These are phyloP conservation scores for Mnemiopsis leidyi DNA, from an alignment of 37 sponge, comb jelly and placozoan species.

Conservation along the genomic window DNA sequence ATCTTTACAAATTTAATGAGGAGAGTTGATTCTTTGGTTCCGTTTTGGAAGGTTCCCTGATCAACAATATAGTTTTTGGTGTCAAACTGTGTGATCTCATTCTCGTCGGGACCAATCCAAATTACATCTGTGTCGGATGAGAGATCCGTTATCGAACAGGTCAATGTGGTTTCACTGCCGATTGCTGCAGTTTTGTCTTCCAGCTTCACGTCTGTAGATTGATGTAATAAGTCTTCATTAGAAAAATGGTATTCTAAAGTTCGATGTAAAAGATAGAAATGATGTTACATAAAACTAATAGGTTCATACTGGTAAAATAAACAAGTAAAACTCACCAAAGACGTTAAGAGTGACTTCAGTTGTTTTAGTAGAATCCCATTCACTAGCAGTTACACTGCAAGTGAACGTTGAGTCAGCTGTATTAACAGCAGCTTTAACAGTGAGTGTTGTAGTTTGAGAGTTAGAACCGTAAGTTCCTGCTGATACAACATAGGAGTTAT, in stretches of 20 bases:
- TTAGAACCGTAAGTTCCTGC: slow-evolving; percentile 2
- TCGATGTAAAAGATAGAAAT: no score
- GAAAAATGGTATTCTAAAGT: no score
- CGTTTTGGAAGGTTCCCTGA: background rate
- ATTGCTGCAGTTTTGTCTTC: background rate
- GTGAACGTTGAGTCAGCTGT: background rate
- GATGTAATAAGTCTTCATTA: no score
- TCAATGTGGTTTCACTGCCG: background rate
- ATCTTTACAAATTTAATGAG: background rate
- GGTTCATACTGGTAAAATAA: no score
- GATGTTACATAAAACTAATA: no score
- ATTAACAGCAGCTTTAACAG: background rate
- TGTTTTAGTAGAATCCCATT: background rate
- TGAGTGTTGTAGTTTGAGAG: background rate
- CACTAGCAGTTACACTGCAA: background rate
- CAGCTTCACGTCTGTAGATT: background rate
- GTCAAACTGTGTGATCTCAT: background rate
- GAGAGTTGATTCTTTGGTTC: background rate
- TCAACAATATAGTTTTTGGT: background rate
- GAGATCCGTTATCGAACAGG: background rate
- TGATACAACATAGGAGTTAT: background rate
- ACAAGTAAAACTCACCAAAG: slow-evolving; percentile 42
- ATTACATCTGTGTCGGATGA: background rate
- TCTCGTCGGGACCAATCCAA: background rate
- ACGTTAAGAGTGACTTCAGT: background rate